Evolutionary conservation across 2,797 vertebrate genomes (phyloP).

Genomic region (Alauda arvensis): DNA sequence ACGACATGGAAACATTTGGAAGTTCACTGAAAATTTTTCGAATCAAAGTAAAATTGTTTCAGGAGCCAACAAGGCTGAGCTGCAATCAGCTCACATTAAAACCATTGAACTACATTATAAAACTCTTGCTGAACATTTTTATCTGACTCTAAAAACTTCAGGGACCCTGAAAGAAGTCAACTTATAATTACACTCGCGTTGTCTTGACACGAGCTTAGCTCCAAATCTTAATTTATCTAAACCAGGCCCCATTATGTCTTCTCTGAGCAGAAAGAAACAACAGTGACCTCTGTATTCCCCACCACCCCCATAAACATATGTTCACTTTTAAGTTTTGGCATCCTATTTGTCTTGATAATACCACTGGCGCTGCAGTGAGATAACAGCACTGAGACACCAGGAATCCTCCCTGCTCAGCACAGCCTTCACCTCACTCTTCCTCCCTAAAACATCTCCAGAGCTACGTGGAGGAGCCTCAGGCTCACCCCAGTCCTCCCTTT

Average conservation of each 20-base stretch:
- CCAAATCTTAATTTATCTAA: slow-evolving; percentile 59
- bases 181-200: slow-evolving; percentile 28
- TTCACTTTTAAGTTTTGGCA: slow-evolving; percentile 64
- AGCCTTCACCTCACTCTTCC: background rate
- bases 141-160: slow-evolving; percentile 29
- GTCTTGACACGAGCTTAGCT: slow-evolving; percentile 38
- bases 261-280: slow-evolving; percentile 55
- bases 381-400: slow-evolving; percentile 22
- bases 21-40: slow-evolving; percentile 18
- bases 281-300: slow-evolving; percentile 50
- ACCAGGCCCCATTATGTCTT: slow-evolving; percentile 40
- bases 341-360: slow-evolving; percentile 59
- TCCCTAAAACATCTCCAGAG: background rate
- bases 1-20: background rate
- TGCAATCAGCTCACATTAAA: background rate
- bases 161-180: slow-evolving; percentile 35
- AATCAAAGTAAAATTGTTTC: background rate
- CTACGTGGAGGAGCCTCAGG: background rate
- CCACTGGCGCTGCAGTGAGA: slow-evolving; percentile 39
- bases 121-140: slow-evolving; percentile 46
- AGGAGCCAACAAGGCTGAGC: background rate
- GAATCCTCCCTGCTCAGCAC: slow-evolving; percentile 37
- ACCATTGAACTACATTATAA: background rate
- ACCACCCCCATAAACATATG: slow-evolving; percentile 44
- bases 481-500: background rate